Evolutionary conservation across 2,888 invertebrate species (phyloP), one percentile per base, ranked within the genome.

Genomic region (Coecobrya sp.): DNA sequence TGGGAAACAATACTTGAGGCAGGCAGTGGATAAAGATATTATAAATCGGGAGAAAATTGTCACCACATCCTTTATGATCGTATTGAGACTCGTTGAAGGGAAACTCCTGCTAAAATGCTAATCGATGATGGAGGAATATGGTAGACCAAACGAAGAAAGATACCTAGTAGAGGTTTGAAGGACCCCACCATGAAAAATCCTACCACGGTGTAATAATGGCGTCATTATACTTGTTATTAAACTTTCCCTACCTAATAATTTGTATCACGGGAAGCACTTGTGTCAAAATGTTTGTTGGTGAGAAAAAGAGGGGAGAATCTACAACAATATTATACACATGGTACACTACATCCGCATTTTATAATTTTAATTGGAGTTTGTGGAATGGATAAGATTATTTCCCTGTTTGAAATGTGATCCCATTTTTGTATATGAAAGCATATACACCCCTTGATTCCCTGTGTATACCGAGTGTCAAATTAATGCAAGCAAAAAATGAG

Each of bases 61-160:
- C 90, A 73, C 55, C 87, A 90, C 90, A 86, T 79, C 70, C 86
- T 89, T 90, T 90, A 90, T 36, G 90, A 90, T 30, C 90, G 76
- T 86, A 86, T 86, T 62, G 90, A 90, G 90, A 90, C 76, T 86
- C 86, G 65, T 86, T 89, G 89, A 27, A 45, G 13, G 45, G 84
- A 2, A 70, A 55, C 87, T 79, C 87, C 27, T 22, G 86, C 62
- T 86, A 79, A 86, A 90, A 86, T 90, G 86, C 90, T 90, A 90
- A 90, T 90, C 62, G 90, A 86, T 79, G 70, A 81, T 81, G 81
- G 52, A 81, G 55, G 55, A 30, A 81, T 25, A 81, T 30, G n/a
- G 55, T n/a, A 45, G 45, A 27, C 13, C 16, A 55, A 55, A 55
- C 30, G 25, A 79, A 8, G 55, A 86, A 87, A 30, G n/a, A n/a